Base-by-base conservation (phyloP, 2,888 invertebrate genomes). In the Dolichomitus sp. region DNA sequence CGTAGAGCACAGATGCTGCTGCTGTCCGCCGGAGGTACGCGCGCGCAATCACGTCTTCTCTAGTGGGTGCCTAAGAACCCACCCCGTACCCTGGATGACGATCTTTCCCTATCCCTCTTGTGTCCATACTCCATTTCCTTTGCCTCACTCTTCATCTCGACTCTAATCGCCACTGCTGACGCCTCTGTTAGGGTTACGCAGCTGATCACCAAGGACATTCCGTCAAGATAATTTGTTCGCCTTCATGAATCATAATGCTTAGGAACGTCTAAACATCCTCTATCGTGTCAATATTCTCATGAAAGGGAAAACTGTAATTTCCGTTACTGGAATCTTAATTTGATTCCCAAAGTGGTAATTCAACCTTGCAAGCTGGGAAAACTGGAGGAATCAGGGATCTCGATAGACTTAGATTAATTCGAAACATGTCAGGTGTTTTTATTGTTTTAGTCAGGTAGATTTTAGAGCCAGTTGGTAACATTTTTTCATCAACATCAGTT, bases 1-100 rank as follows among this genome's bases (percentile, higher is more conserved):
- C 89, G 88, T 89, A 90, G 87, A 88, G 90, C 92, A 91, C 93
- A 93, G 93, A 93, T 93, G 93, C 92, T 90, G 88, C 69, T 69
- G 50, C 85, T 84, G 86, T 87, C 87, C 90, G 91, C 90, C 89
- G 90, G 90, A 82, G 81, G 57, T 45, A 84, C 81, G 66, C 66
- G 88, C 89, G 89, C 87, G 86, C 88, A 84, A 87, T 87, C 88
- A 87, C 86, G 84, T 69, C 85, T 87, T 88, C 88, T 89, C 87
- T 86, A 87, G 89, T 90, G 89, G 90, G 88, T 90, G 90, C 89
- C 90, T 89, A 90, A 91, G 90, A 90, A 91, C 89, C 88, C 87
- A 88, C 88, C 86, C 84, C 81, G 85, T 83, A 85, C 70, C 84
- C 83, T 79, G 63, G 83, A 85, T 72, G 79, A 83, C 84, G 70